Evolutionary conservation across 2,888 invertebrate genomes (phyloP).

Genomic region (Anagyrus pseudococci): DNA sequence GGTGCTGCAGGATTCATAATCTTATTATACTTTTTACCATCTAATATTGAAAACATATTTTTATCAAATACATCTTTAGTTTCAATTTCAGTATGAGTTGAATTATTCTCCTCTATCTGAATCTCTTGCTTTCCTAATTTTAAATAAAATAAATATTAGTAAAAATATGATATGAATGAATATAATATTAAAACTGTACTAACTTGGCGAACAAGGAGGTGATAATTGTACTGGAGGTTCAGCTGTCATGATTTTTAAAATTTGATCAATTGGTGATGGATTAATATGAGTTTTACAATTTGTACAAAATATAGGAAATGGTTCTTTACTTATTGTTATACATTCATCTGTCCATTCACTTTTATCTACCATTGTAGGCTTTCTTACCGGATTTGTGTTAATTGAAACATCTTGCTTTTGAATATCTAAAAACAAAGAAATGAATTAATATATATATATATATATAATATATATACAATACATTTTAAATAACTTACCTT

Average conservation of each 20-base stretch:
- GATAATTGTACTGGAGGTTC: conserved; percentile 43
- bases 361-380: conserved; percentile 36
- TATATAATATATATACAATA: neutral
- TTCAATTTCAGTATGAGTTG: too few relatives aligned
- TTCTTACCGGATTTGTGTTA: conserved; percentile 23
- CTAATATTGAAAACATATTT: too few relatives aligned
- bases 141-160: too few relatives aligned
- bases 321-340: conserved; percentile 32
- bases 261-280: conserved; percentile 45
- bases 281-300: conserved; percentile 44
- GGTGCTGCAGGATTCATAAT: too few relatives aligned
- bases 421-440: conserved; percentile 14
- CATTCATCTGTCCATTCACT: conserved; percentile 39
- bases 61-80: too few relatives aligned
- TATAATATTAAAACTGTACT: too few relatives aligned
- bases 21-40: too few relatives aligned
- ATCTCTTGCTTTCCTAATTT: too few relatives aligned
- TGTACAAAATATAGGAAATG: conserved; percentile 49
- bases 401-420: conserved; percentile 13
- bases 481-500: neutral
- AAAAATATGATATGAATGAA: too few relatives aligned
- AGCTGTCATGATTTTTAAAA: conserved; percentile 46
- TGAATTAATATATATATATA: neutral
- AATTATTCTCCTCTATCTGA: too few relatives aligned
- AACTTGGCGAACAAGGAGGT: conserved; percentile 39